A percentile compares a stretch with the other conserved stretches of the same genome.
These are phyloP conservation scores for Geotrypetes seraphini DNA, from an alignment of 2,797 vertebrate species.

Conservation along the genomic window DNA sequence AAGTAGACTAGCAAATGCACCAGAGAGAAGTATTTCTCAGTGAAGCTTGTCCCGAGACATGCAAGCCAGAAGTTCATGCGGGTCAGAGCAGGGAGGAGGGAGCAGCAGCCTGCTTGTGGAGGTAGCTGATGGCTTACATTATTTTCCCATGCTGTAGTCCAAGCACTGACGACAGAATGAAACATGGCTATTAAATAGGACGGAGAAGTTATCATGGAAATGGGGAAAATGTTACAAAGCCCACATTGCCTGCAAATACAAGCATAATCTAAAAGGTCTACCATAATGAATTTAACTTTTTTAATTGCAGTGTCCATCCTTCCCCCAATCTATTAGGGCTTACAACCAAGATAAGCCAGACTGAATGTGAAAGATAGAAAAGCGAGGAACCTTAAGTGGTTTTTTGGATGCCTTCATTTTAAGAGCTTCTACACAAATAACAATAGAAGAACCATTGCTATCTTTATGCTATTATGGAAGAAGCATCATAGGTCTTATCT, in stretches of 20 bases:
- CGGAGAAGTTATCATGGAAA: conserved; percentile 1
- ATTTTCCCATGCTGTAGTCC: conserved; percentile 38
- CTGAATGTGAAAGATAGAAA: too few relatives aligned
- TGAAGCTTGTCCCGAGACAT: conserved; percentile 42
- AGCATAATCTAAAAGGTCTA: conserved; percentile 2
- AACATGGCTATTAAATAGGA: not conserved
- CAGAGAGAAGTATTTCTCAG: conserved; percentile 24
- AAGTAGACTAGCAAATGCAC: conserved; percentile 8
- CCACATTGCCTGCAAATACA: conserved; percentile 1
- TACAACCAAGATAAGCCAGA: not conserved
- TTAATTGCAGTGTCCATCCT: too few relatives aligned
- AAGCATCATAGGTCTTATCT: not conserved
- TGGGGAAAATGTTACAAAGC: conserved; percentile 8
- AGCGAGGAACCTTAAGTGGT: not conserved
- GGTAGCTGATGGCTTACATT: conserved; percentile 56
- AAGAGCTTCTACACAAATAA: conserved; percentile 5
- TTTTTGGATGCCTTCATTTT: not conserved
- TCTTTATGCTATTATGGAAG: not conserved
- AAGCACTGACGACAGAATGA: conserved; percentile 29
- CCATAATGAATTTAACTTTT: conserved; percentile 4
- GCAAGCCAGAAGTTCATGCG: conserved; percentile 55
- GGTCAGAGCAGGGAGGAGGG: conserved; percentile 30
- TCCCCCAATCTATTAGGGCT: not conserved
- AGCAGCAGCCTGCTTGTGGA: conserved; percentile 50
- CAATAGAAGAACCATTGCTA: conserved; percentile 5